Evolutionary conservation across 1,140 invertebrate species (phyloP), one percentile per base, ranked within the genome.

Genomic region (Gonioctena quinquepunctata): DNA sequence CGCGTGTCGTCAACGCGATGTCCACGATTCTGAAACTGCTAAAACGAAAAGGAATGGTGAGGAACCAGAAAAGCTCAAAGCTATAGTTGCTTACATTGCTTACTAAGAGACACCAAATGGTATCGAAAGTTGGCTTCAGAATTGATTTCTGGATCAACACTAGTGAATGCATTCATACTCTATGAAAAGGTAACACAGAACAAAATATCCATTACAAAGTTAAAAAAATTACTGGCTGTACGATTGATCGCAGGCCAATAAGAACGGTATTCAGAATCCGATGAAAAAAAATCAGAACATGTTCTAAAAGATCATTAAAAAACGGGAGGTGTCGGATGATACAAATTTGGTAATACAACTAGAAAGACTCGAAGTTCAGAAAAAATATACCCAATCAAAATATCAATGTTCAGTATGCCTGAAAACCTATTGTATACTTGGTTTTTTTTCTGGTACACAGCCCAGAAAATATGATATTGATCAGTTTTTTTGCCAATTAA

Each of bases 141-240:
- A n/a, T n/a, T n/a, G n/a, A n/a, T n/a, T n/a, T n/a, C n/a, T n/a
- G n/a, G n/a, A n/a, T n/a, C n/a, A n/a, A n/a, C n/a, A n/a, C n/a
- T n/a, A 54, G 18, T 54, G 50, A 16, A 3, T 19, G 18, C 6
- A n/a, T 21, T 2, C 50, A 5, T n/a, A 54, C 50, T n/a, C 2
- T 11, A 21, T n/a, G 16, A 54, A 16, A 54, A 54, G 18, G 50
- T 59, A 3, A 66, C 33, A 5, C 8, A 65, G 8, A 59, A 57
- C 7, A 65, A 70, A 5, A 57, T 65, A 49, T 48, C 27, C 1
- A 65, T 64, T 22, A 65, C 62, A 18, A 19, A 57, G 21, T 65
- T 66, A 26, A 64, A 57, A 59, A 25, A 66, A 28, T 16, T 11
- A 60, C 11, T 42, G 16, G n/a, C 26, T 21, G 6, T 65, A 50